phyloP scores from a whole-genome alignment of 2,797 vertebrate species.

The Acrocephalus scirpaceus region DNA sequence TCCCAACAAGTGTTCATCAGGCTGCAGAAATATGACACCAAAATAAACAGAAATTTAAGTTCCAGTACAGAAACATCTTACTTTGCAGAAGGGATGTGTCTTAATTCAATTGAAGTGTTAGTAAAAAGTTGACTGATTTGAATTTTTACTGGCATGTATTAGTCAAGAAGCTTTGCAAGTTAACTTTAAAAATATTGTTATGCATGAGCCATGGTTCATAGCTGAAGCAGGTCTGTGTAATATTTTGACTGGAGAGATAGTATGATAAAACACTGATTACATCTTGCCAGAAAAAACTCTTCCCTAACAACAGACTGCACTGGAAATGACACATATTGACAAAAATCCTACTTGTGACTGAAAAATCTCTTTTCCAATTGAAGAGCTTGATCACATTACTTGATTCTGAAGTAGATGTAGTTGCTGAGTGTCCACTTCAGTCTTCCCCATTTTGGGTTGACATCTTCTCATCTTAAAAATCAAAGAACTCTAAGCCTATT shows the following conservation, averaged over 20 bases:
- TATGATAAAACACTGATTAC: neutral
- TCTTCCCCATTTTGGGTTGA: neutral
- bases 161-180: neutral
- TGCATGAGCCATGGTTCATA: neutral
- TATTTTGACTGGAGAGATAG: neutral
- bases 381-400: neutral
- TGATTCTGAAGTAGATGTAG: neutral
- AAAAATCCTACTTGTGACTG: neutral
- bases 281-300: neutral
- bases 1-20: neutral
- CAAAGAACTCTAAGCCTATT: neutral
- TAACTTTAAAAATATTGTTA: neutral
- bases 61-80: neutral
- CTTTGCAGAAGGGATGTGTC: neutral
- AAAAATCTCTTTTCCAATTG: neutral
- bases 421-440: neutral
- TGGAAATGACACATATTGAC: neutral
- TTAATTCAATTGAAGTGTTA: neutral
- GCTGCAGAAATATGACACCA: neutral
- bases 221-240: neutral
- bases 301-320: neutral
- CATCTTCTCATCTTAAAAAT: neutral
- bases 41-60: constrained; percentile 9
- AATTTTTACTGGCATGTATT: neutral
- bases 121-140: neutral